phyloP scores from a whole-genome alignment of 2,113 vertebrate genomes.

The Malurus cyaneus region DNA sequence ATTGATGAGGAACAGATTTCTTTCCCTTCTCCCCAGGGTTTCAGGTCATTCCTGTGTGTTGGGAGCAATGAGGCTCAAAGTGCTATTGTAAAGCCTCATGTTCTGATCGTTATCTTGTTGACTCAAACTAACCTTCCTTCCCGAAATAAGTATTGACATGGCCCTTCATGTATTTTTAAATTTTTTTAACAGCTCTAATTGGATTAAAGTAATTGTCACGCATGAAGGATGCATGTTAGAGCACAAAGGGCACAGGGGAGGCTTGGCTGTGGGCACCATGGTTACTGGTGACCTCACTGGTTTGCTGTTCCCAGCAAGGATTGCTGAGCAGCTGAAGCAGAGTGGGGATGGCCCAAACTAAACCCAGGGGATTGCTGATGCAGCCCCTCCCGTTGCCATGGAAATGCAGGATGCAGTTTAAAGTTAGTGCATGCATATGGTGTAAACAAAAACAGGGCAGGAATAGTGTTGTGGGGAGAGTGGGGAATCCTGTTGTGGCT shows the following conservation, averaged over 20 bases:
- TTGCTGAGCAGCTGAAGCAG: conserved; percentile 54
- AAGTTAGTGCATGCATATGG: not conserved
- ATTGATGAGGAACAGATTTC: not conserved
- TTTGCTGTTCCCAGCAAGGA: conserved; percentile 38
- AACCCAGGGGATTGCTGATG: conserved; percentile 26
- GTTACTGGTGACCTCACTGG: conserved; percentile 79
- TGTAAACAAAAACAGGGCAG: not conserved
- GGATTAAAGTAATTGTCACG: conserved; percentile 42
- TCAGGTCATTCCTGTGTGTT: not conserved
- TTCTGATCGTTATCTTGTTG: not conserved
- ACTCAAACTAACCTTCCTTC: not conserved
- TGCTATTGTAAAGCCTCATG: not conserved
- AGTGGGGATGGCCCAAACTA: conserved; percentile 62
- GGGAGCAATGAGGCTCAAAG: not conserved
- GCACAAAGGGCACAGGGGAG: conserved; percentile 42
- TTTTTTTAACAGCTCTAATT: conserved; percentile 40
- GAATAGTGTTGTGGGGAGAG: not conserved
- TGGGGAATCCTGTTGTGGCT: not conserved
- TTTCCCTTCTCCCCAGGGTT: not conserved
- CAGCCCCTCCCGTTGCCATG: conserved; percentile 46
- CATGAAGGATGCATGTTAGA: conserved; percentile 41
- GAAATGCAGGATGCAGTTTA: conserved; percentile 56
- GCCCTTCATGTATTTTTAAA: not conserved
- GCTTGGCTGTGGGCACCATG: conserved; percentile 67
- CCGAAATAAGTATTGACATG: not conserved